Base-by-base conservation (phyloP, 2,113 vertebrate species). In the Ibidorhyncha struthersii region DNA sequence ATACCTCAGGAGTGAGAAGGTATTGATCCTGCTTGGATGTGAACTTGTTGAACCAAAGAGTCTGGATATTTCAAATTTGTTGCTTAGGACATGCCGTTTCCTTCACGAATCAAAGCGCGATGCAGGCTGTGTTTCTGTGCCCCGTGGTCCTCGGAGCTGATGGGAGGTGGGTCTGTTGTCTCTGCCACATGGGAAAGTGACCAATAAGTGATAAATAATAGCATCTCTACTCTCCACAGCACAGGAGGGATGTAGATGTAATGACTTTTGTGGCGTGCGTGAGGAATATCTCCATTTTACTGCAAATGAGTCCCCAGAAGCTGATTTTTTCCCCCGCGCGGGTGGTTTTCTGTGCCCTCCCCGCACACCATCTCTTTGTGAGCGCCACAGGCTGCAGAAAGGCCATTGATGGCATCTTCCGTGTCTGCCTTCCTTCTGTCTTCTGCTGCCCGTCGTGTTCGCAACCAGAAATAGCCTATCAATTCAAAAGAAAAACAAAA, bases 11-110 rank as follows among this genome's bases (percentile, higher is more conserved):
- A 94, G 94, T 70, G 93, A 96, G 93, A 14, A 72, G 89, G 95
- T 95, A 96, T 97, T 91, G 94, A 96, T 96, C 94, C 92, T 86
- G 62, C 78, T 73, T 74, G 91, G 89, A 86, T 96, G 66, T 94
- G 89, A 97, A 88, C 95, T 82, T 90, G 94, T 82, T 86, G 93
- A 93, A 91, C 96, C 94, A 53, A 34, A 61, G 86, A 73, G 63
- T 34, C 59, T 22, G 78, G 86, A 17, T 94, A 73, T 93, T 96
- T 94, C 66, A 38, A 3, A 87, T 77, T 38, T 23, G 26, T 66
- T 80, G 86, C 55, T 62, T 41, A 73, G 95, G 91, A 94, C 10
- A 3, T 69, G 62, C 50, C 4, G 4, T 91, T 94, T 91, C 93
- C 89, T 94, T 65, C 71, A 58, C 89, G 91, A 94, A 77, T 82